These are phyloP conservation scores for Oplegnathus fasciatus DNA, from an alignment of 2,113 vertebrate species.

Conservation along the genomic window DNA sequence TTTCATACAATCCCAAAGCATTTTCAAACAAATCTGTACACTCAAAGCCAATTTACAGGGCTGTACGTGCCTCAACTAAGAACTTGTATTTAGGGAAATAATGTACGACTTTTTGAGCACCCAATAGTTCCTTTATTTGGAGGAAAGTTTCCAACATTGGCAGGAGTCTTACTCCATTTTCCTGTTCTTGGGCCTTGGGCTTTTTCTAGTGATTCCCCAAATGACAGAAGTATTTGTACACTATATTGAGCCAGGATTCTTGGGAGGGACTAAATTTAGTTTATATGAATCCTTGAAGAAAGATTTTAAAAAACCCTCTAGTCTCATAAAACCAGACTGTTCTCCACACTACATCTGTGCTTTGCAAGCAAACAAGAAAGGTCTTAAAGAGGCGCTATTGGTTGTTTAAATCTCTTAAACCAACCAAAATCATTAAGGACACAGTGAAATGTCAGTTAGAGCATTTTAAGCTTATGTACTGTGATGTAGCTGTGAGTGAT, in stretches of 20 bases:
- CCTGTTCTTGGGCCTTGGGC: background rate
- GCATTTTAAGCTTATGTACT: background rate
- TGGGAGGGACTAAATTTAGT: constrained; percentile 12
- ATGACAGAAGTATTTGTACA: background rate
- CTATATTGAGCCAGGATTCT: constrained; percentile 1
- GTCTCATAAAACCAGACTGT: background rate
- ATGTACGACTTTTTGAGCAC: background rate
- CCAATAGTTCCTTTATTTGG: background rate
- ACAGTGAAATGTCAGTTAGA: background rate
- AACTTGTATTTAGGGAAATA: background rate
- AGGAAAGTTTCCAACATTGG: background rate
- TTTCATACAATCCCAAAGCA: background rate
- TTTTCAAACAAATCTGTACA: background rate
- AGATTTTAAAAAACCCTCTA: constrained; percentile 1
- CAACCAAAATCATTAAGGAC: background rate
- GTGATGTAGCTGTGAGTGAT: background rate
- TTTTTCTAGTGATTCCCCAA: background rate
- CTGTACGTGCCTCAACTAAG: background rate
- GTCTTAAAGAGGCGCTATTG: background rate
- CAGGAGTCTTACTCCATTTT: background rate
- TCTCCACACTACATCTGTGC: background rate
- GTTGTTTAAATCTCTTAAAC: background rate
- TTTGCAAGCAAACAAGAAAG: background rate
- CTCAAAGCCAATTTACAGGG: background rate
- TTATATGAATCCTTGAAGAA: constrained; percentile 7